phyloP scores from a whole-genome alignment of 2,888 invertebrate genomes.

The Eustalomyia histrio region DNA sequence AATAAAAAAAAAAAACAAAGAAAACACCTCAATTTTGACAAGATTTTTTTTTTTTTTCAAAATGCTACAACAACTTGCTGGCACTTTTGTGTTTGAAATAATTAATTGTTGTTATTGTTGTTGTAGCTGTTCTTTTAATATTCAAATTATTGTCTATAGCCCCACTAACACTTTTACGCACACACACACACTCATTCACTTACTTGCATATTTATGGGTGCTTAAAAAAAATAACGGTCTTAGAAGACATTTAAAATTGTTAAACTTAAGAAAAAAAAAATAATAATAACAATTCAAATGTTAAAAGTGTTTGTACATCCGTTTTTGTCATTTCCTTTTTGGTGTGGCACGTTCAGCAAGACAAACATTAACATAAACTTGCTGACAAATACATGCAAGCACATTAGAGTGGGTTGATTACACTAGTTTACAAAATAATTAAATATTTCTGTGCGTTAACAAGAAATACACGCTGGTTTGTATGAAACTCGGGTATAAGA shows the following conservation, averaged over 20 bases:
- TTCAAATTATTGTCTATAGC: neutral
- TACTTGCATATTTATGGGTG: neutral
- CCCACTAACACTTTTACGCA: neutral
- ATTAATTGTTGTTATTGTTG: neutral
- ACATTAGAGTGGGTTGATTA: too few species aligned
- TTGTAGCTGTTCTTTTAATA: neutral
- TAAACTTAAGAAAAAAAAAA: neutral
- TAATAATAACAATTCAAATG: neutral
- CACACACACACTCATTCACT: too few species aligned
- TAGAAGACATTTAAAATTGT: neutral
- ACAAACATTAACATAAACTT: conserved; percentile 1
- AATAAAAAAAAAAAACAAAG: conserved; percentile 6
- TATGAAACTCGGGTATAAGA: too few species aligned
- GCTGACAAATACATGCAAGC: neutral
- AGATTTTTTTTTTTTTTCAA: conserved; percentile 29
- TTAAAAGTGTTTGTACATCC: conserved; percentile 1
- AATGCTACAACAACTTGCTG: neutral
- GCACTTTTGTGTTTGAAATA: neutral
- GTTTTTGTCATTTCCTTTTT: conserved; percentile 6
- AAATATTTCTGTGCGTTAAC: too few species aligned
- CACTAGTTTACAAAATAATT: too few species aligned
- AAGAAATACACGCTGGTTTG: too few species aligned
- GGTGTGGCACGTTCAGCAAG: conserved; percentile 2
- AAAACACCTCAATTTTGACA: conserved; percentile 28
- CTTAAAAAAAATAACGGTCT: neutral